Evolutionary conservation across 2,797 vertebrate species (phyloP).

Genomic region (Chelmon rostratus): DNA sequence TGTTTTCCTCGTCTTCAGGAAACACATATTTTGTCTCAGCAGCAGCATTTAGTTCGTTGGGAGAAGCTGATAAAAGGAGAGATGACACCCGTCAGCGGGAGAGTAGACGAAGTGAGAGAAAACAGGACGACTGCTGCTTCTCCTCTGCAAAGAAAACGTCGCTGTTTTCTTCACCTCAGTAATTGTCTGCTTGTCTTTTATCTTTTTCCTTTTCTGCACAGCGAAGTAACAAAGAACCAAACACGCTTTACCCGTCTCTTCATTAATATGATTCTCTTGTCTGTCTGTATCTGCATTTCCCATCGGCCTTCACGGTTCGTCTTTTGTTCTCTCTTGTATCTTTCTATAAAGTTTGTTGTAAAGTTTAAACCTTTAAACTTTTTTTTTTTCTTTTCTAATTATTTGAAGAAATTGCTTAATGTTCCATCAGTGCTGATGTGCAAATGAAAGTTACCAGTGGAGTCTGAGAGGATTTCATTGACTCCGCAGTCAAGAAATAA

Average conservation of each 20-base stretch:
- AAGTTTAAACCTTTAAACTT: slow-evolving; percentile 3
- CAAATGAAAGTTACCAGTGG: slow-evolving; percentile 8
- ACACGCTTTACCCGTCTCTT: not conserved
- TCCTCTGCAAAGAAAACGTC: slow-evolving; percentile 7
- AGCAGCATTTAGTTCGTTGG: slow-evolving; percentile 22
- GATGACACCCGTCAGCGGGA: slow-evolving; percentile 13
- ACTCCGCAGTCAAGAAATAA: slow-evolving; percentile 38
- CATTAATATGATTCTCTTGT: not conserved
- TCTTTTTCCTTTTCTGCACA: slow-evolving; percentile 2
- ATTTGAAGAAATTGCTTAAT: slow-evolving; percentile 3
- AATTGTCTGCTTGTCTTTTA: slow-evolving; percentile 15
- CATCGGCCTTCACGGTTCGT: not conserved
- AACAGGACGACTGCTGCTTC: slow-evolving; percentile 2
- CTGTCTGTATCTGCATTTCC: slow-evolving; percentile 9
- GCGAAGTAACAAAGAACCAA: slow-evolving; percentile 5
- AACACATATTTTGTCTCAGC: slow-evolving; percentile 19
- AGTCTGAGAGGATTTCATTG: slow-evolving; percentile 30
- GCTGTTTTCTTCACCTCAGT: slow-evolving; percentile 13
- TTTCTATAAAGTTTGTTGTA: not conserved
- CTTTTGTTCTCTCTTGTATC: not conserved
- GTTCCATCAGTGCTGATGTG: slow-evolving; percentile 18
- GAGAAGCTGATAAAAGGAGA: slow-evolving; percentile 31
- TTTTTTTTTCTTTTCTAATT: not conserved
- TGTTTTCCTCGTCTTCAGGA: not conserved
- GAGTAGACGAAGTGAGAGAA: slow-evolving; percentile 5